A percentile compares a stretch with the other conserved stretches of the same genome.
phyloP scores from a whole-genome alignment of 2,888 invertebrate species.

The Tridacna crocea region DNA sequence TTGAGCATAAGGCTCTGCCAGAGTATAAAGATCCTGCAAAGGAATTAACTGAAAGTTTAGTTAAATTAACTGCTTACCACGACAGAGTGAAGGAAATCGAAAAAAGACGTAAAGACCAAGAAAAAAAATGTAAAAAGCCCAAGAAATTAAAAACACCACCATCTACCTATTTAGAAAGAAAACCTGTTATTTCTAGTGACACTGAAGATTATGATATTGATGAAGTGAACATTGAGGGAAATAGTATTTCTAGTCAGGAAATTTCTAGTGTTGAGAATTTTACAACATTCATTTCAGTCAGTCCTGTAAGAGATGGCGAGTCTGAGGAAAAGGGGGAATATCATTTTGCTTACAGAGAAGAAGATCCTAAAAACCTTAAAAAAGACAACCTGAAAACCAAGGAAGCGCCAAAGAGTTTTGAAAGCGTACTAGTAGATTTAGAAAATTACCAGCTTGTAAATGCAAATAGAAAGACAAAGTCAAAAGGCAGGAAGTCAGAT shows the following conservation, averaged over 20 bases:
- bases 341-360: no score
- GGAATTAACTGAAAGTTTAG: slow-evolving; percentile 28
- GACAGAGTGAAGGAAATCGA: background rate
- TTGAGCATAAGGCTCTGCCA: background rate
- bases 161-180: background rate
- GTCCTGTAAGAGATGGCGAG: no score
- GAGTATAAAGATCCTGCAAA: slow-evolving; percentile 26
- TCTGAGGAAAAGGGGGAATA: no score
- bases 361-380: no score
- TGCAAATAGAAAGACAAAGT: background rate
- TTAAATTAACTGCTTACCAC: slow-evolving; percentile 27
- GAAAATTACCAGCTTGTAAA: background rate
- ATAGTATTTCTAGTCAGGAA: background rate
- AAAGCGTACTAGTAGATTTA: slow-evolving; percentile 3
- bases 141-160: no score
- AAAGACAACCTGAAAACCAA: background rate
- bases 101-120: background rate
- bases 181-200: slow-evolving; percentile 8
- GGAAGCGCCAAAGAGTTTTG: background rate
- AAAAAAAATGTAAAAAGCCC: background rate
- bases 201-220: background rate
- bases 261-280: no score
- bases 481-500: background rate
- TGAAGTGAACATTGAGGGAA: background rate
- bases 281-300: no score